Evolutionary conservation across 2,797 vertebrate genomes (phyloP).

Genomic region (Spondyliosoma cantharus): DNA sequence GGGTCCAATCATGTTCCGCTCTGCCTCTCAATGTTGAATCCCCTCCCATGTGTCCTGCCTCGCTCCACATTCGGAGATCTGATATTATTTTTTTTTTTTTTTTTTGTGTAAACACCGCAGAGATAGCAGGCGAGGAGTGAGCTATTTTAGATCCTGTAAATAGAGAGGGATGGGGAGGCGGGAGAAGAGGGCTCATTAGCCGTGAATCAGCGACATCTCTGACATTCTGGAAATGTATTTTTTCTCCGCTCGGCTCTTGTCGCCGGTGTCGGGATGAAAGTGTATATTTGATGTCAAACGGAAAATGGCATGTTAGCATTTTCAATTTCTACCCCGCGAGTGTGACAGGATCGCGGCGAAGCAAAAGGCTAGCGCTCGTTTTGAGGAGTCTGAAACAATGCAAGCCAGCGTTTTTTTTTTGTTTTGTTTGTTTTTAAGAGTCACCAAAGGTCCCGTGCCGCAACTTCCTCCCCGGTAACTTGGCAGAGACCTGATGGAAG

Average conservation of each 20-base stretch:
- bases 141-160: conserved; percentile 24
- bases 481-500: conserved; percentile 38
- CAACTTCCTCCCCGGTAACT: conserved; percentile 26
- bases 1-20: not conserved
- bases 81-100: not conserved
- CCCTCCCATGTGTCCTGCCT: conserved; percentile 28
- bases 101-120: conserved; percentile 14
- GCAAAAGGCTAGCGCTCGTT: not conserved
- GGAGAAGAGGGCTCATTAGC: conserved; percentile 47
- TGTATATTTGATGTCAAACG: conserved; percentile 28
- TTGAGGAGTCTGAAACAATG: not conserved
- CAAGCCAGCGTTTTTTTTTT: conserved; percentile 10
- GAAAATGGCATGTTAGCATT: conserved; percentile 28
- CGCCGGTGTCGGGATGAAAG: conserved; percentile 11
- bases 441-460: conserved; percentile 17
- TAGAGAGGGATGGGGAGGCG: not conserved
- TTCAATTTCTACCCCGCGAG: not conserved
- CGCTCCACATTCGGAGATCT: conserved; percentile 27
- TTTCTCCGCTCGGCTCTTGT: conserved; percentile 11
- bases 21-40: conserved; percentile 15
- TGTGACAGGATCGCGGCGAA: not conserved
- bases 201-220: conserved; percentile 25
- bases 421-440: too few species aligned
- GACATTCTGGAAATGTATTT: conserved; percentile 48
- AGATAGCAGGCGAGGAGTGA: not conserved